Evolutionary conservation across 2,888 invertebrate species (phyloP), one percentile per base, ranked within the genome.

Genomic region (Chalcosyrphus nemorum): DNA sequence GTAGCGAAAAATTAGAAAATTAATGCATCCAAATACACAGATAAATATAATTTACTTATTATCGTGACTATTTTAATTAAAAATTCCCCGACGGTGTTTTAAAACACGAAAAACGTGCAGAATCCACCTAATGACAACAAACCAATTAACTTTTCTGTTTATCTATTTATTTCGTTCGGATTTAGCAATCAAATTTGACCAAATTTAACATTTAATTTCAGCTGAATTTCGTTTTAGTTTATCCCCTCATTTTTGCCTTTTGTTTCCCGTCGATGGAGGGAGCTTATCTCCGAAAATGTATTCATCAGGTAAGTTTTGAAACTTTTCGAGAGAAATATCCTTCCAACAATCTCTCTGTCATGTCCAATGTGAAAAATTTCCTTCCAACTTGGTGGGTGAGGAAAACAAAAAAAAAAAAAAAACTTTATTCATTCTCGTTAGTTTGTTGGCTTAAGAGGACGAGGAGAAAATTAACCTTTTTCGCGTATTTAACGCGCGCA

Each of bases 401-500:
- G n/a, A n/a, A n/a, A 17, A 11, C 32, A 15, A 56, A 56, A 81
- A 70, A 6, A 32, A 9, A 32, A 32, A 9, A 32, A 32, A 32
- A 72, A 78, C 56, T 52, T 47, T 29, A 9, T 43, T 43, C 32
- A 11, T 35, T 21, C 38, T 38, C 19, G 15, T 61, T 11, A 41
- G n/a, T 61, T 45, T 38, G 50, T 27, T 56, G 24, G 21, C 7
- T 68, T 15, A 21, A n/a, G n/a, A n/a, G n/a, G n/a, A n/a, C n/a
- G 11, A 17, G 71, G 54, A 47, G 52, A 68, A 57, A 80, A 80
- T 78, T 74, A 84, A 80, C 68, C 52, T 68, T n/a, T n/a, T n/a
- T 38, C 61, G 74, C 84, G 68, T 63, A 61, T 56, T 74, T 74
- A 54, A 11, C n/a, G n/a, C n/a, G n/a, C n/a, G n/a, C 66, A 74